phyloP scores from a whole-genome alignment of 2,113 vertebrate species.

The Channa maculata region DNA sequence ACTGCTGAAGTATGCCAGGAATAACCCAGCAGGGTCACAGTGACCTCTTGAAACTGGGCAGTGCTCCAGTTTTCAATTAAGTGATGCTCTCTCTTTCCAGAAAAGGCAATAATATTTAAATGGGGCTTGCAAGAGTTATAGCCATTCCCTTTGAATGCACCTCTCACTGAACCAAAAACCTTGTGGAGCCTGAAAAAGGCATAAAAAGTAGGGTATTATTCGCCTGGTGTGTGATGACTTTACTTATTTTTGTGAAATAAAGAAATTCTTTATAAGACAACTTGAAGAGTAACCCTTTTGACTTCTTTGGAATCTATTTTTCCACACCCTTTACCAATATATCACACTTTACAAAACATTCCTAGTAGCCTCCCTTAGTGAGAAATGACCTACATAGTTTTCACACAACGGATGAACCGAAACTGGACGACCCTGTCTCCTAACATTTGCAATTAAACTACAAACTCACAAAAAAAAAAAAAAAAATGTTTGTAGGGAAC shows the following conservation, averaged over 20 bases:
- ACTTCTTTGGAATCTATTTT: slow-evolving; percentile 21
- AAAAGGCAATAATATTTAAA: slow-evolving; percentile 73
- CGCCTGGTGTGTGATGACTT: slow-evolving; percentile 1
- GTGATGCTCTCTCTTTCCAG: slow-evolving; percentile 56
- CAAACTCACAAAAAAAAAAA: no score
- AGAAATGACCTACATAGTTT: slow-evolving; percentile 18
- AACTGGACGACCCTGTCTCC: no score
- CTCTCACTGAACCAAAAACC: slow-evolving; percentile 24
- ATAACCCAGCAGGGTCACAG: slow-evolving; percentile 62
- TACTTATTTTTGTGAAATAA: slow-evolving; percentile 25
- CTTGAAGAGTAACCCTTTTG: neutral
- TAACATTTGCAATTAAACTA: no score
- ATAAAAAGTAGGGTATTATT: neutral
- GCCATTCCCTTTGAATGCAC: slow-evolving; percentile 12
- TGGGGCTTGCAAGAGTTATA: slow-evolving; percentile 33
- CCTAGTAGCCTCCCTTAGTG: neutral
- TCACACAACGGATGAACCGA: neutral
- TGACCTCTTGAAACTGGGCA: slow-evolving; percentile 69
- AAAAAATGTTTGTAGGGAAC: no score
- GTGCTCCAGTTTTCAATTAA: slow-evolving; percentile 70
- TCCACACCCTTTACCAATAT: neutral
- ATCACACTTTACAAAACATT: neutral
- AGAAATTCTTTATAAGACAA: slow-evolving; percentile 18
- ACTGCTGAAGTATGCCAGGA: slow-evolving; percentile 67
- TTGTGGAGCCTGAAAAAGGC: neutral